These are phyloP conservation scores for Alcedo atthis DNA, from an alignment of 2,797 vertebrate genomes.

Conservation along the genomic window DNA sequence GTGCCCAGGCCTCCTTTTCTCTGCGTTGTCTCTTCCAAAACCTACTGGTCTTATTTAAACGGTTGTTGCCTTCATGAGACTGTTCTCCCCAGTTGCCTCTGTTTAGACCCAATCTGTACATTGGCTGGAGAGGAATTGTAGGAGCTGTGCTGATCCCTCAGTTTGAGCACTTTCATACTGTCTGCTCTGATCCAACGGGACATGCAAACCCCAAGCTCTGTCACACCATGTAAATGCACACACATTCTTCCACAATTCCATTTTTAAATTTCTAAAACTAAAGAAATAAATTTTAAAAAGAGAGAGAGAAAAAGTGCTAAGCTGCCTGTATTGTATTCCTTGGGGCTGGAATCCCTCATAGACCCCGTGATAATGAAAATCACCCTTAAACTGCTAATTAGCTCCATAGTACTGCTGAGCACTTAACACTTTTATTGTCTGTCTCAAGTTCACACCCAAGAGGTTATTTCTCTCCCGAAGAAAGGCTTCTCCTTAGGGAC, in stretches of 20 bases:
- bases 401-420: background rate
- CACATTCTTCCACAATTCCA: background rate
- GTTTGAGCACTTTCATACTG: background rate
- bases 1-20: background rate
- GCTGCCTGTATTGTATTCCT: constrained; percentile 11
- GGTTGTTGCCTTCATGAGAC: background rate
- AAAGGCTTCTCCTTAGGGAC: background rate
- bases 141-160: background rate
- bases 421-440: constrained; percentile 54
- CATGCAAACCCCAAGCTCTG: background rate
- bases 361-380: constrained; percentile 6
- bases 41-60: background rate
- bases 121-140: background rate
- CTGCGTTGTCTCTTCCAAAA: background rate
- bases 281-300: background rate
- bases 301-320: background rate
- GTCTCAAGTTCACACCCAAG: constrained; percentile 27
- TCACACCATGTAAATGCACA: background rate
- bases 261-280: background rate
- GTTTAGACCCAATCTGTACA: background rate
- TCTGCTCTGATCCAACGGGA: background rate
- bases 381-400: constrained; percentile 59
- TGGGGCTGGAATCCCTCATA: background rate
- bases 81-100: background rate
- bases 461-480: constrained; percentile 22